A percentile compares a stretch with the other conserved stretches of the same genome.
Conservation (phyloP, 2,113 vertebrate genomes). For the Xiphias gladius region DNA sequence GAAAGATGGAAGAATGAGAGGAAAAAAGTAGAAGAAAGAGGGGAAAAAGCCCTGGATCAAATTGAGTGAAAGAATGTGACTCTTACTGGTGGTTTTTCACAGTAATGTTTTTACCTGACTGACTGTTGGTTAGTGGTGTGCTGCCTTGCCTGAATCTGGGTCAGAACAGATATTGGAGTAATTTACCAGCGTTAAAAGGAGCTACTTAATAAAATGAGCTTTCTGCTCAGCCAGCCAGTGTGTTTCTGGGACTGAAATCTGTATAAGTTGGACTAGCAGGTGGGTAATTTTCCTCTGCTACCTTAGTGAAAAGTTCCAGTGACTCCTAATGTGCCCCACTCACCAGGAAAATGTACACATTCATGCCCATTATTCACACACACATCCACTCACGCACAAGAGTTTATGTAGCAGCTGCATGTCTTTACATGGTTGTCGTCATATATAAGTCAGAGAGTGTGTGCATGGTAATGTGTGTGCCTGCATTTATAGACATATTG, state of each 20-base stretch:
- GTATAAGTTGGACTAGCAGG: conserved; percentile 45
- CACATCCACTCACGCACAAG: background rate
- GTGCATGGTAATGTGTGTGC: conserved; percentile 14
- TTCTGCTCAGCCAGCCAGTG: conserved; percentile 28
- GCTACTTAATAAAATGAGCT: conserved; percentile 32
- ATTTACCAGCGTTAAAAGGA: conserved; percentile 24
- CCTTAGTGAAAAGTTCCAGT: conserved; percentile 23
- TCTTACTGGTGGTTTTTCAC: conserved; percentile 18
- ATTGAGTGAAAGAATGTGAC: conserved; percentile 31
- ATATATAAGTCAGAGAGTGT: conserved; percentile 30
- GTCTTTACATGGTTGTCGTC: conserved; percentile 56
- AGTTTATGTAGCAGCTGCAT: conserved; percentile 54
- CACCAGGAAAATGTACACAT: conserved; percentile 12
- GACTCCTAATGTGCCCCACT: conserved; percentile 19
- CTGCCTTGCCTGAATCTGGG: conserved; percentile 28
- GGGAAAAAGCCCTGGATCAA: conserved; percentile 1
- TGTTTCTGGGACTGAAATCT: conserved; percentile 37
- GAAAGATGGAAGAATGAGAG: conserved; percentile 46
- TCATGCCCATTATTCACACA: conserved; percentile 21
- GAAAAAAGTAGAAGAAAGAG: conserved; percentile 19
- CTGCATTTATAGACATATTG: background rate
- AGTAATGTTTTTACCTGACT: conserved; percentile 66
- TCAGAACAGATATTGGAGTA: conserved; percentile 41
- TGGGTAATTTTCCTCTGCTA: conserved; percentile 26
- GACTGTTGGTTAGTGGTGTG: conserved; percentile 23